phyloP scores from a whole-genome alignment of 2,113 vertebrate genomes.

The Bufo gargarizans region DNA sequence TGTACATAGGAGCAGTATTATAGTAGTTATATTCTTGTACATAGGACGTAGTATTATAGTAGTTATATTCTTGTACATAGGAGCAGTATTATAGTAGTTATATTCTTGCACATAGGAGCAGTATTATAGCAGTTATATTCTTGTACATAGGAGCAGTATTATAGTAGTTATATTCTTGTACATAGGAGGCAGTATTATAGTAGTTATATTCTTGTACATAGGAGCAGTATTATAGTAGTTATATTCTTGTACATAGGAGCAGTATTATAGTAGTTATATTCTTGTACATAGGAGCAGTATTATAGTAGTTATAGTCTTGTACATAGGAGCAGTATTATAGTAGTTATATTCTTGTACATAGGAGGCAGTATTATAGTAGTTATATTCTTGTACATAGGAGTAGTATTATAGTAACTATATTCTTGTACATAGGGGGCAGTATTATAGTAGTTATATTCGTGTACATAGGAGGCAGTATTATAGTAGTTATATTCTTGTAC shows the following conservation, averaged over 20 bases:
- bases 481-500: conserved; percentile 7
- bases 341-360: conserved; percentile 14
- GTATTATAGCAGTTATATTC: conserved; percentile 11
- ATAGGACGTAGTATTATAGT: neutral
- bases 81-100: conserved; percentile 1
- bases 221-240: conserved; percentile 12
- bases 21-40: conserved; percentile 7
- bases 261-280: conserved; percentile 18
- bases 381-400: conserved; percentile 10
- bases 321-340: conserved; percentile 4
- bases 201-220: conserved; percentile 15
- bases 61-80: conserved; percentile 6
- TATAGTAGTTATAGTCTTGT: conserved; percentile 14
- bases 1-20: conserved; percentile 2
- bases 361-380: conserved; percentile 7
- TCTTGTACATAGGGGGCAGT: neutral
- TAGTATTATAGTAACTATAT: conserved; percentile 9
- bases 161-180: conserved; percentile 17
- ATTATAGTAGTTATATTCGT: conserved; percentile 15
- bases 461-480: neutral
- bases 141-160: conserved; percentile 1
- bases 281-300: neutral
- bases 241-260: conserved; percentile 13
- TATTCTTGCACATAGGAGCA: neutral
- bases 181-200: conserved; percentile 5